A percentile compares a stretch with the other conserved stretches of the same genome.
These are phyloP conservation scores for Caenorhabditis auriculariae DNA, from an alignment of 2,888 invertebrate genomes.

Conservation along the genomic window DNA sequence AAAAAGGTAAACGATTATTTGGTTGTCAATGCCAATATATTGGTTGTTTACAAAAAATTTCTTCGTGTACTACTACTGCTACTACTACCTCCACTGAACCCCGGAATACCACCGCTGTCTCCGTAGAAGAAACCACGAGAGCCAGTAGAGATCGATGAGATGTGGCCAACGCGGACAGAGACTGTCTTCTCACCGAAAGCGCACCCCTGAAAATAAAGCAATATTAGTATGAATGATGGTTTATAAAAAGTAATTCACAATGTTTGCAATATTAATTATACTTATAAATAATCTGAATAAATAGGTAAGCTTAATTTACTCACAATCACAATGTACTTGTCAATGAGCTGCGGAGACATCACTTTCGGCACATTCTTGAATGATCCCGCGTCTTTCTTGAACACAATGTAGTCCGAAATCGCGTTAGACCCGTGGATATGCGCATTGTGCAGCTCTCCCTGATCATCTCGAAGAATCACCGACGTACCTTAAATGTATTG, in stretches of 20 bases:
- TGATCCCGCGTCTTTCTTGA: conserved; percentile 25
- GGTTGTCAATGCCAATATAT: too few relatives aligned
- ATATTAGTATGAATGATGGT: conserved; percentile 12
- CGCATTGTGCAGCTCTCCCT: conserved; percentile 17
- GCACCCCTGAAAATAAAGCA: conserved; percentile 29
- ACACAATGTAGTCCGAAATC: conserved; percentile 24
- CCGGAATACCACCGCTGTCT: conserved; percentile 22
- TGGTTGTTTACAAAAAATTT: too few relatives aligned
- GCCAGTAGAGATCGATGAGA: conserved; percentile 22
- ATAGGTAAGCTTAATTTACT: conserved; percentile 23
- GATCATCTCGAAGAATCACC: conserved; percentile 8
- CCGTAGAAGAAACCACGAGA: conserved; percentile 24
- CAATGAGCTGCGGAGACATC: conserved; percentile 10
- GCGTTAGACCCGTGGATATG: conserved; percentile 24
- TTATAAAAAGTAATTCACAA: conserved; percentile 18
- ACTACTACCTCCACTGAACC: conserved; percentile 20
- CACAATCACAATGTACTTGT: conserved; percentile 25
- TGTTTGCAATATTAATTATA: conserved; percentile 14
- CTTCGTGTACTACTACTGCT: conserved; percentile 9
- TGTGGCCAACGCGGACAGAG: conserved; percentile 15
- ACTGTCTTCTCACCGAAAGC: conserved; percentile 21
- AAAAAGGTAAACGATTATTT: too few relatives aligned
- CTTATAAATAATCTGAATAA: conserved; percentile 24
- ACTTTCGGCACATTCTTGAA: conserved; percentile 18
- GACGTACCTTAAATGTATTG: too few relatives aligned